Evolutionary conservation across 2,113 vertebrate species (phyloP).

Genomic region (Solenodon paradoxus): DNA sequence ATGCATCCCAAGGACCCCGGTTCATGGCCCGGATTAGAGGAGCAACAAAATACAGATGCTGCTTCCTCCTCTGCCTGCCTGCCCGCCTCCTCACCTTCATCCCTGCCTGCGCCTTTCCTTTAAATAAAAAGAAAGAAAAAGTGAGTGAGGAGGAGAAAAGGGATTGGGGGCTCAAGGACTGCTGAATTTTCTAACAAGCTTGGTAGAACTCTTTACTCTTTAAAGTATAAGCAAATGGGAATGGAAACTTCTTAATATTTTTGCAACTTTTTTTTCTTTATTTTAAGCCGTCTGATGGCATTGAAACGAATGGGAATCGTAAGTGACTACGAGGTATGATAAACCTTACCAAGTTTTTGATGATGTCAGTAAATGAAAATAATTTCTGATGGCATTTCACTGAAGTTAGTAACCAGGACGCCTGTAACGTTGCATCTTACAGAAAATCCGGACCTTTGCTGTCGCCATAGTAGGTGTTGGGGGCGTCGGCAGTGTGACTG

Average conservation of each 20-base stretch:
- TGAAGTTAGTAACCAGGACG: neutral
- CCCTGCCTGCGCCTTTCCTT: too few relatives aligned
- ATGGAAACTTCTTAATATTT: too few relatives aligned
- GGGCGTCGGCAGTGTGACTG: conserved; percentile 97
- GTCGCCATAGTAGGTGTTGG: conserved; percentile 96
- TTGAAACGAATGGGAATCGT: conserved; percentile 99
- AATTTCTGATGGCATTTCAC: neutral
- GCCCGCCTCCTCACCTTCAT: too few relatives aligned
- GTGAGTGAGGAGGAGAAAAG: neutral
- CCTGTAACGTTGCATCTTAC: conserved; percentile 45
- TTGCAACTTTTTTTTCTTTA: conserved; percentile 54
- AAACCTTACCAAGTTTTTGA: neutral
- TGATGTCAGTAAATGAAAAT: neutral
- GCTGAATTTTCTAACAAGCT: neutral
- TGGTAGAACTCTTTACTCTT: neutral
- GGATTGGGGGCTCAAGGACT: neutral
- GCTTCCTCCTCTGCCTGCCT: too few relatives aligned
- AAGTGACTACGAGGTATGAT: conserved; percentile 94
- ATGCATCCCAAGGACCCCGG: too few relatives aligned
- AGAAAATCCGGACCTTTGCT: conserved; percentile 95
- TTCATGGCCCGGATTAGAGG: too few relatives aligned
- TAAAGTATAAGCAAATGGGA: neutral
- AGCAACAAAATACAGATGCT: too few relatives aligned
- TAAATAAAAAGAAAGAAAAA: too few relatives aligned
- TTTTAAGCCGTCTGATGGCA: conserved; percentile 94